These are phyloP conservation scores for Chloroceryle amazona DNA, from an alignment of 2,797 vertebrate genomes.

Conservation along the genomic window DNA sequence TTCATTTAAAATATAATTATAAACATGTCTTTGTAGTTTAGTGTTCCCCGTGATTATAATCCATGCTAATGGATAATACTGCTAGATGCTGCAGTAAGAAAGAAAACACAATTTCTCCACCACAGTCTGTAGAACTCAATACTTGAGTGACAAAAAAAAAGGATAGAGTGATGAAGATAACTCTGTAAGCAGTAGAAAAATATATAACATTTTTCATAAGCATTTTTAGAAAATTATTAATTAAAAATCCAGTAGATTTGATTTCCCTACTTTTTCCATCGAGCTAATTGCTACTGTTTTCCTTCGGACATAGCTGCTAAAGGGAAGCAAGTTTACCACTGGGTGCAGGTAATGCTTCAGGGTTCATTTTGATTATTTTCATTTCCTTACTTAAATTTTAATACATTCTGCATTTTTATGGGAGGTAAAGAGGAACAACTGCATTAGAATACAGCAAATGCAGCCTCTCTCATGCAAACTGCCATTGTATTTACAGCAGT, in stretches of 20 bases:
- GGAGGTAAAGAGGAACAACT: neutral
- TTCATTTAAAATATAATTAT: neutral
- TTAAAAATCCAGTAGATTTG: neutral
- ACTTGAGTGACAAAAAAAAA: neutral
- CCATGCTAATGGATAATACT: neutral
- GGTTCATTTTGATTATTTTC: neutral
- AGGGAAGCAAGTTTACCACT: neutral
- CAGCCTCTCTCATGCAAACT: neutral
- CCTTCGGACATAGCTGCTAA: neutral
- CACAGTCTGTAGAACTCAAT: neutral
- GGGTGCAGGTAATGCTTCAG: accelerated
- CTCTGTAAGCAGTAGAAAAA: neutral
- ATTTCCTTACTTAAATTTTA: neutral
- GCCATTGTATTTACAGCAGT: neutral
- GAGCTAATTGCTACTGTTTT: neutral
- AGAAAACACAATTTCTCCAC: neutral
- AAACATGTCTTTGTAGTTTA: neutral
- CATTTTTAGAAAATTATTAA: neutral
- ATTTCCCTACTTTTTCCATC: neutral
- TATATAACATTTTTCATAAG: neutral
- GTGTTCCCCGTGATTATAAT: neutral
- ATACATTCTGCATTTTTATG: neutral
- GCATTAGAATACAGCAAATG: neutral
- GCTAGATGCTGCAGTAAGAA: neutral
- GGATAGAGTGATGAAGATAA: neutral